phyloP scores from a whole-genome alignment of 2,888 invertebrate genomes.

The Lasioglossum oenotherae region DNA sequence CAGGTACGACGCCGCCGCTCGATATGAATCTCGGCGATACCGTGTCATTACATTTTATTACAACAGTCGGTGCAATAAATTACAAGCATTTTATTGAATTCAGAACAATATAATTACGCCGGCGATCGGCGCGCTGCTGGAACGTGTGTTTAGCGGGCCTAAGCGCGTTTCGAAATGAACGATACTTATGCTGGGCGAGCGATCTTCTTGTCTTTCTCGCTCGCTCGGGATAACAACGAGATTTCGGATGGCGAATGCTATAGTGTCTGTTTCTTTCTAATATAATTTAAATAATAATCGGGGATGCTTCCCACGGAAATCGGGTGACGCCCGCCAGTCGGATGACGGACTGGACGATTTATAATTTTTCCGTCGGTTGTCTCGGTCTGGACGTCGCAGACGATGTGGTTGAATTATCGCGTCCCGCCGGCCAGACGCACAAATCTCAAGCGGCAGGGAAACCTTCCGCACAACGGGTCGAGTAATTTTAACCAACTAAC shows the following conservation, averaged over 20 bases:
- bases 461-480: constrained; percentile 60
- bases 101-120: constrained; percentile 63
- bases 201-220: neutral
- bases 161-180: constrained; percentile 48
- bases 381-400: constrained; percentile 41
- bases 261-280: no score
- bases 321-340: constrained; percentile 12
- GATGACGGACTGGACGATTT: constrained; percentile 40
- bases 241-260: neutral
- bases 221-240: neutral
- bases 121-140: constrained; percentile 20
- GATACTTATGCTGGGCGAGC: constrained; percentile 15
- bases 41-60: constrained; percentile 64
- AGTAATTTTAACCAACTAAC: constrained; percentile 77
- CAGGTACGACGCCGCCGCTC: constrained; percentile 42
- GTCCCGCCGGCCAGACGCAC: constrained; percentile 75
- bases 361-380: constrained; percentile 44
- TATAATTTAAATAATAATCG: neutral
- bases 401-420: constrained; percentile 73
- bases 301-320: neutral
- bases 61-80: constrained; percentile 54
- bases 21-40: constrained; percentile 57
- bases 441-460: constrained; percentile 72
- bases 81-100: constrained; percentile 62
- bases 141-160: constrained; percentile 52